Conservation (phyloP, 2,797 vertebrate genomes). For the Micropoecilia bifurca region DNA sequence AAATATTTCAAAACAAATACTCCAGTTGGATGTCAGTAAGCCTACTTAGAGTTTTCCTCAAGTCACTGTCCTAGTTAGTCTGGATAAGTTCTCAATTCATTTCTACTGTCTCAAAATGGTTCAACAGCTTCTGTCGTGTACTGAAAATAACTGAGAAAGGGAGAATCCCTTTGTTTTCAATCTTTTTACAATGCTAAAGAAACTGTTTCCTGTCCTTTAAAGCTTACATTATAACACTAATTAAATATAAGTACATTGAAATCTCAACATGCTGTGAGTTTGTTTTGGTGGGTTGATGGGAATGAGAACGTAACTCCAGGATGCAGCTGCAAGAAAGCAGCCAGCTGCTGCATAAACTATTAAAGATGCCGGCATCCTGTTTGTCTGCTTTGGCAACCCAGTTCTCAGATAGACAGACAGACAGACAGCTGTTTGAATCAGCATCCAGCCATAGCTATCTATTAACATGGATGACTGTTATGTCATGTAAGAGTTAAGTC, state of each 20-base stretch:
- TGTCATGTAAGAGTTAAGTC: slow-evolving; percentile 16
- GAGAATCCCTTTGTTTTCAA: neutral
- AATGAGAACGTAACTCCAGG: slow-evolving; percentile 7
- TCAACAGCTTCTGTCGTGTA: neutral
- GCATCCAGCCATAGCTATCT: neutral
- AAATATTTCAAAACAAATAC: neutral
- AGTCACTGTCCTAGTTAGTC: neutral
- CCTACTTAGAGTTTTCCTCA: neutral
- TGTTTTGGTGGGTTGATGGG: neutral
- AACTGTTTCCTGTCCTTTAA: neutral
- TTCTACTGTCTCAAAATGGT: neutral
- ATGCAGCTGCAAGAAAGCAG: slow-evolving; percentile 40
- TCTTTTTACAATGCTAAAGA: neutral
- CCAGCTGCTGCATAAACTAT: slow-evolving; percentile 35
- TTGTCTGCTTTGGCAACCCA: slow-evolving; percentile 22
- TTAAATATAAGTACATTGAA: neutral
- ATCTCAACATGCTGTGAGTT: neutral
- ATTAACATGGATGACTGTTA: slow-evolving; percentile 10
- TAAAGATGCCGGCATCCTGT: slow-evolving; percentile 30
- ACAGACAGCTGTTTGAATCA: neutral
- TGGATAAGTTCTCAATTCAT: neutral
- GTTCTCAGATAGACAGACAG: neutral
- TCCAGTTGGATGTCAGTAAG: neutral
- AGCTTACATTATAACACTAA: neutral
- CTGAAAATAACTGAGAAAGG: neutral